Conservation (phyloP, 1,140 invertebrate genomes). For the Brachionus angularis region DNA sequence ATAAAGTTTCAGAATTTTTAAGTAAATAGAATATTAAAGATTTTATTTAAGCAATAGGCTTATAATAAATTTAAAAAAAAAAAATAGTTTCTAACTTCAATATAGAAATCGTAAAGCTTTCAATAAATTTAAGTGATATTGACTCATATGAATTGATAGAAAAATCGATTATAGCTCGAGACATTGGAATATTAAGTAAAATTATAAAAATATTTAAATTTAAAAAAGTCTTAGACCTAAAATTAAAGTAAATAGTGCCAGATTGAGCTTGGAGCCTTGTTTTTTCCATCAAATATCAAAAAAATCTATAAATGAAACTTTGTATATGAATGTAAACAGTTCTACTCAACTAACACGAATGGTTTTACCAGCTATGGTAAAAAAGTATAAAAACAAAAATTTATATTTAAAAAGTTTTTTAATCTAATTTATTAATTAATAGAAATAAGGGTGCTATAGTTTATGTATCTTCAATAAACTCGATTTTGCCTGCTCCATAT, state of each 20-base stretch:
- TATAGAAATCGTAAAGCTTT: not conserved
- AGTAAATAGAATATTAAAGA: not conserved
- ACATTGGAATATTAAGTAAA: slow-evolving; percentile 38
- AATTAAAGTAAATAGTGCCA: slow-evolving; percentile 5
- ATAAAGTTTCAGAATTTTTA: not conserved
- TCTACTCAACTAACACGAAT: slow-evolving; percentile 8
- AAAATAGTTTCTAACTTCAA: slow-evolving; percentile 4
- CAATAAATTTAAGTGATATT: not conserved
- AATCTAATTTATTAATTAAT: not conserved
- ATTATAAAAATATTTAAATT: not conserved
- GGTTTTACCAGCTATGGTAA: slow-evolving; percentile 25
- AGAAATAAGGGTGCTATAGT: slow-evolving; percentile 42
- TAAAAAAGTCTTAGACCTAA: not conserved
- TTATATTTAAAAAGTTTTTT: not conserved
- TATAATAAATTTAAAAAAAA: too few species aligned
- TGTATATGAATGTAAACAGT: not conserved
- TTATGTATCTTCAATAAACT: not conserved
- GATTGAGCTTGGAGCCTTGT: not conserved
- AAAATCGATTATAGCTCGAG: slow-evolving; percentile 14
- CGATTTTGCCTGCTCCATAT: slow-evolving; percentile 16
- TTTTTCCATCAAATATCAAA: slow-evolving; percentile 5
- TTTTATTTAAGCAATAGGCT: too few species aligned
- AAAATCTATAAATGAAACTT: not conserved
- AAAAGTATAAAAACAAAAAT: slow-evolving; percentile 8
- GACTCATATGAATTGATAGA: not conserved